Conservation (phyloP, 1,140 invertebrate genomes). For the Alviniconcha marisindica region DNA sequence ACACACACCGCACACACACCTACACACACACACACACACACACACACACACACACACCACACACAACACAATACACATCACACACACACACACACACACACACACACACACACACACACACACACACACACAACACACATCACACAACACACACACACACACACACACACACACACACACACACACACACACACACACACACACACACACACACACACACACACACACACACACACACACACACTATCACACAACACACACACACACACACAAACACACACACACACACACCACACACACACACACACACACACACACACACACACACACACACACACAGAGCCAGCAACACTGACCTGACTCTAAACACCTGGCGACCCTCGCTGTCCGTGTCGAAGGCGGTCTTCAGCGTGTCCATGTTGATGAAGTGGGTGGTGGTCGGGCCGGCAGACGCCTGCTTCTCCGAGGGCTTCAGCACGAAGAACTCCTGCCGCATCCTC, state of each 20-base stretch:
- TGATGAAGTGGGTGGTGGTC: slow-evolving; percentile 46
- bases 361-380: slow-evolving; percentile 67
- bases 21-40: no score
- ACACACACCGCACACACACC: no score
- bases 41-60: background rate
- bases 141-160: no score
- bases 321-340: background rate
- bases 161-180: background rate
- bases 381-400: slow-evolving; percentile 65
- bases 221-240: background rate
- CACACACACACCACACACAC: background rate
- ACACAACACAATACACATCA: background rate
- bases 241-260: background rate
- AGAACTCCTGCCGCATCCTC: slow-evolving; percentile 72
- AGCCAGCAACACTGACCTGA: slow-evolving; percentile 43
- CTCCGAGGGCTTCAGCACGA: slow-evolving; percentile 71
- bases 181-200: slow-evolving; percentile 1
- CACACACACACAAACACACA: background rate
- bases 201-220: background rate
- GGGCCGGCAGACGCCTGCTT: slow-evolving; percentile 45
- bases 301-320: background rate
- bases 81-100: background rate
- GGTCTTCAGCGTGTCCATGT: slow-evolving; percentile 58
- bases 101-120: no score
- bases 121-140: no score